A percentile compares a stretch with the other conserved stretches of the same genome.
Evolutionary conservation across 1,140 invertebrate species (phyloP).

Genomic region (Choristoneura fumiferana): DNA sequence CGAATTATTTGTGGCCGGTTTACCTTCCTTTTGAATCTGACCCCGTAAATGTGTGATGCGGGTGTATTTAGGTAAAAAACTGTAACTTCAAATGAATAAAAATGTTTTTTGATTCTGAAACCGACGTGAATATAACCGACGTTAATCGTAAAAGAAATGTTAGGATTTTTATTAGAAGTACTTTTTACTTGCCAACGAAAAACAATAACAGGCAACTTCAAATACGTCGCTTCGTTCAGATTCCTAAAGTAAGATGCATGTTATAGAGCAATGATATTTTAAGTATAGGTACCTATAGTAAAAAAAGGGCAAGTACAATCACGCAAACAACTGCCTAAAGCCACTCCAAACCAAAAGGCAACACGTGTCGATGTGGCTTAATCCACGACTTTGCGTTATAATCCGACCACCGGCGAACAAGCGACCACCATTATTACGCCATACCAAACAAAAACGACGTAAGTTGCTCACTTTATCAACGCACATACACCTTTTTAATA

Average conservation of each 20-base stretch:
- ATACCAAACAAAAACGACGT: constrained; percentile 29
- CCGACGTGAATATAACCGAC: too few relatives aligned
- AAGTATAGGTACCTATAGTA: too few relatives aligned
- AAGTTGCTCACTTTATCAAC: background rate
- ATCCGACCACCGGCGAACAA: constrained; percentile 67
- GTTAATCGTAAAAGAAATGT: too few relatives aligned
- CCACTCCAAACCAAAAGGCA: constrained; percentile 59
- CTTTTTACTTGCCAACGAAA: too few relatives aligned
- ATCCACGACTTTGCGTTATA: constrained; percentile 62
- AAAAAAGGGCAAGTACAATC: constrained; percentile 43
- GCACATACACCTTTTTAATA: too few relatives aligned
- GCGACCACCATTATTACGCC: constrained; percentile 52
- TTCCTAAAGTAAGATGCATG: too few relatives aligned
- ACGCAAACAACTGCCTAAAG: constrained; percentile 57
- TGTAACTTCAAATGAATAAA: too few relatives aligned
- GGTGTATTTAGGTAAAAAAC: constrained; percentile 4
- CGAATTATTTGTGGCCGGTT: constrained; percentile 61
- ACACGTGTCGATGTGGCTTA: constrained; percentile 71
- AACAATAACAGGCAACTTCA: too few relatives aligned
- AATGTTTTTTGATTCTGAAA: too few relatives aligned
- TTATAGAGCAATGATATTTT: too few relatives aligned
- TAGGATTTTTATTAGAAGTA: too few relatives aligned
- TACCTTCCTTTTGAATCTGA: constrained; percentile 34
- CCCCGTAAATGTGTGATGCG: constrained; percentile 12
- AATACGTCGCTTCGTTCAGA: too few relatives aligned